Conservation (phyloP, 2,797 vertebrate species). For the Sciaenops ocellatus region DNA sequence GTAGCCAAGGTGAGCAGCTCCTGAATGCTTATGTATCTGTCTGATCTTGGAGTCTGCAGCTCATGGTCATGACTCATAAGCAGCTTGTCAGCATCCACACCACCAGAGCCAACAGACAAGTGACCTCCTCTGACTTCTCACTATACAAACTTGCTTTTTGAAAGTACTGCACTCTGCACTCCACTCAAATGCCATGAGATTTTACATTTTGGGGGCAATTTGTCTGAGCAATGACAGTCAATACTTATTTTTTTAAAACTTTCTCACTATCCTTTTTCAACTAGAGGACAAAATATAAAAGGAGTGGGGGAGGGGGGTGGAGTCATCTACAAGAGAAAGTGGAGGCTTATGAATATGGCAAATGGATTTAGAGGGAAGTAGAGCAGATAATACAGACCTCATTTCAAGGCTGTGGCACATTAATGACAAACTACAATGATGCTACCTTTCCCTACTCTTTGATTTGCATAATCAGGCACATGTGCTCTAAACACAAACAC, state of each 20-base stretch:
- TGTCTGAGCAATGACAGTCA: slow-evolving; percentile 12
- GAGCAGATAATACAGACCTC: slow-evolving; percentile 60
- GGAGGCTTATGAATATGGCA: slow-evolving; percentile 23
- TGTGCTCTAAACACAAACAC: slow-evolving; percentile 39
- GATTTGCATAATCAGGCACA: slow-evolving; percentile 46
- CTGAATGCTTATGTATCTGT: slow-evolving; percentile 48
- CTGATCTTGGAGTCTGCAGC: slow-evolving; percentile 35
- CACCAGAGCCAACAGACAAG: slow-evolving; percentile 32
- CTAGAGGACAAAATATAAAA: slow-evolving; percentile 4
- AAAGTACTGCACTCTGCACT: neutral
- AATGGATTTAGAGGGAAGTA: slow-evolving; percentile 49
- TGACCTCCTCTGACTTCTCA: slow-evolving; percentile 51
- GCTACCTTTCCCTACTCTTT: slow-evolving; percentile 39
- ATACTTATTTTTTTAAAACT: slow-evolving; percentile 8
- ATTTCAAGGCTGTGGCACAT: slow-evolving; percentile 59
- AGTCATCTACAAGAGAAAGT: slow-evolving; percentile 19
- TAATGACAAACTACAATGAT: slow-evolving; percentile 51
- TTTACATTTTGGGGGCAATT: slow-evolving; percentile 5
- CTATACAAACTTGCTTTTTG: slow-evolving; percentile 28
- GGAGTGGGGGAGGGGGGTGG: neutral
- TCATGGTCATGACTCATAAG: slow-evolving; percentile 56
- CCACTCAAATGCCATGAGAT: neutral
- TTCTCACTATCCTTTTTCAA: neutral
- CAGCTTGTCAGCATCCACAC: slow-evolving; percentile 42
- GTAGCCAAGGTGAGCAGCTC: slow-evolving; percentile 46